Base-by-base conservation (phyloP, 2,888 invertebrate species). In the Caradrina clavipalpis region DNA sequence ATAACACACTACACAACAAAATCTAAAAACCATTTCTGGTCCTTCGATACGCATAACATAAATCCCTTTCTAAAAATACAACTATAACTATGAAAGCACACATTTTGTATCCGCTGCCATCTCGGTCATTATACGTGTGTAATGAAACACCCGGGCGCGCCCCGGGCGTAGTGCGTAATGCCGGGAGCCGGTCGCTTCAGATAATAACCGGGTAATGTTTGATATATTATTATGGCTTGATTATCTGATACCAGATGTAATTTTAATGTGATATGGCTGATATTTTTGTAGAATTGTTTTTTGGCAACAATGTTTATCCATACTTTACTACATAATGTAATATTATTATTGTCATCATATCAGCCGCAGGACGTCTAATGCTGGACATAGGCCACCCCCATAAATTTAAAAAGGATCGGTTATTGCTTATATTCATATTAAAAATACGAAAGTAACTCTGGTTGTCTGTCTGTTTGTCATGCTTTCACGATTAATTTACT, bases 121-220 rank as follows among this genome's bases (percentile, higher is more conserved):
- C 66, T 60, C n/a, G 67, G 71, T 71, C 77, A 76, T 80, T 76
- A 71, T 54, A 54, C 72, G 63, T 60, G 72, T 80, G 81, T 76
- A 70, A 80, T 70, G 80, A 61, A 80, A 78, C 77, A 80, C 53
- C 61, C 59, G 58, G 59, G 31, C 50, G 13, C 51, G 69, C 76
- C 76, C 17, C 56, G 31, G 65, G 76, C 80, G 35, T 39, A 50
- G 53, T 57, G 54, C 71, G 63, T 70, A 63, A 64, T 54, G 42
- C 70, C 50, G 60, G 45, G 42, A 42, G 78, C 17, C 54, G 60
- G 69, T 4, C 54, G 51, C 45, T 70, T 31, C 57, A 42, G 66
- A 64, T 80, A 76, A 71, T 55, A 63, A 56, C 60, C 66, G 76
- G 59, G 59, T 75, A 69, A 76, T 60, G 54, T 65, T 19, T 63